Evolutionary conservation across 2,888 invertebrate species (phyloP), one percentile per base, ranked within the genome.

Genomic region (Punctoribates punctum): DNA sequence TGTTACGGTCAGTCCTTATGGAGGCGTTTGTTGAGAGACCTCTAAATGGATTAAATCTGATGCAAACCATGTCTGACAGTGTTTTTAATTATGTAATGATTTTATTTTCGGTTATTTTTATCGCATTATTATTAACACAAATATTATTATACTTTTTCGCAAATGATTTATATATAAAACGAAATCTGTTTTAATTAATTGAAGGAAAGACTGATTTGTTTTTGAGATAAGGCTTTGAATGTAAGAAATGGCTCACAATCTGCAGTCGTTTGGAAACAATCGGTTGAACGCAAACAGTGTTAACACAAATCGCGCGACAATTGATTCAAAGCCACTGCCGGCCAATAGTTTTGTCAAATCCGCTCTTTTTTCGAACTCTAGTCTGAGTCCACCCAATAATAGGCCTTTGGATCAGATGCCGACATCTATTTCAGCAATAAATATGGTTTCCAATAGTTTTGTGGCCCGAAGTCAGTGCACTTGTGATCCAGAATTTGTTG

Each of bases 11-110:
- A 6, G 34, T 42, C n/a, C n/a, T n/a, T 42, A 11, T 1, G 11
- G 13, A 42, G 13, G 11, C 13, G 42, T 8, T 42, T 13, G 1
- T 1, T 5, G 6, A 60, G n/a, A 57, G 17, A 57, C 57, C 20
- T 57, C 57, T 57, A 57, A 9, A 13, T 57, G 20, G n/a, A n/a
- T n/a, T n/a, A n/a, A n/a, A n/a, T n/a, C n/a, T n/a, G n/a, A n/a
- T n/a, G n/a, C n/a, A 60, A 60, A 29, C 29, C 27, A 60, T 60
- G 60, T 60, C 60, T 60, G 60, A 60, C 25, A 60, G 5, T 11
- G 17, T 51, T 51, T 51, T n/a, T 51, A 20, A 20, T n/a, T 51
- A 51, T 20, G n/a, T 13, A 29, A 4, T n/a, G 4, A 51, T n/a
- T 20, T 51, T 51, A n/a, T 51, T n/a, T 51, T 51, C 20, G 51